Conservation (phyloP, 2,888 invertebrate species). For the Leptura quadrifasciata region DNA sequence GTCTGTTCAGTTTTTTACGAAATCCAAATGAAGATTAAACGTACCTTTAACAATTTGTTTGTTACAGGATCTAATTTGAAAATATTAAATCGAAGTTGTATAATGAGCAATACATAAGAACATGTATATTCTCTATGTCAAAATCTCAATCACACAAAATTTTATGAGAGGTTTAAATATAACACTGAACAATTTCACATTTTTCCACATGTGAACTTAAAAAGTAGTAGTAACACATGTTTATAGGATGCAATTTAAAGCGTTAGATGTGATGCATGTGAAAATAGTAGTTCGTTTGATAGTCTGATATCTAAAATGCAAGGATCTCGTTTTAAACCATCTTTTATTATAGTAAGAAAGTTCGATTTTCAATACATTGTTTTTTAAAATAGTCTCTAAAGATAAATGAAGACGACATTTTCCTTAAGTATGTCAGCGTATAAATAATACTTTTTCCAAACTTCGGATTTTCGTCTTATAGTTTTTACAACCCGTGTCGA, state of each 20-base stretch:
- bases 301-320: slow-evolving; percentile 15
- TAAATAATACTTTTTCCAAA: slow-evolving; percentile 14
- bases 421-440: slow-evolving; percentile 18
- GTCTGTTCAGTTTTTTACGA: too few relatives aligned
- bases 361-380: slow-evolving; percentile 17
- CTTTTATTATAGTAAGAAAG: slow-evolving; percentile 23
- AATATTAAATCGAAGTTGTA: too few relatives aligned
- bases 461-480: slow-evolving; percentile 21
- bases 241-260: slow-evolving; percentile 21
- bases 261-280: slow-evolving; percentile 14
- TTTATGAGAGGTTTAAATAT: not conserved
- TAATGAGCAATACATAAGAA: too few relatives aligned
- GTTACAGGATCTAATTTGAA: too few relatives aligned
- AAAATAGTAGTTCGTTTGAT: slow-evolving; percentile 21
- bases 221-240: slow-evolving; percentile 19
- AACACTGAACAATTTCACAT: not conserved
- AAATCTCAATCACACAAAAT: not conserved
- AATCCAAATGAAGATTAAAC: too few relatives aligned
- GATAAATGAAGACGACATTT: slow-evolving; percentile 23
- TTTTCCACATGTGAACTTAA: slow-evolving; percentile 1
- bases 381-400: slow-evolving; percentile 19
- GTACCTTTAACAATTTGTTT: too few relatives aligned
- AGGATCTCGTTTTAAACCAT: slow-evolving; percentile 17
- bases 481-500: slow-evolving; percentile 3
- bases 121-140: not conserved